phyloP scores from a whole-genome alignment of 2,797 vertebrate genomes.

The Pristis pectinata region DNA sequence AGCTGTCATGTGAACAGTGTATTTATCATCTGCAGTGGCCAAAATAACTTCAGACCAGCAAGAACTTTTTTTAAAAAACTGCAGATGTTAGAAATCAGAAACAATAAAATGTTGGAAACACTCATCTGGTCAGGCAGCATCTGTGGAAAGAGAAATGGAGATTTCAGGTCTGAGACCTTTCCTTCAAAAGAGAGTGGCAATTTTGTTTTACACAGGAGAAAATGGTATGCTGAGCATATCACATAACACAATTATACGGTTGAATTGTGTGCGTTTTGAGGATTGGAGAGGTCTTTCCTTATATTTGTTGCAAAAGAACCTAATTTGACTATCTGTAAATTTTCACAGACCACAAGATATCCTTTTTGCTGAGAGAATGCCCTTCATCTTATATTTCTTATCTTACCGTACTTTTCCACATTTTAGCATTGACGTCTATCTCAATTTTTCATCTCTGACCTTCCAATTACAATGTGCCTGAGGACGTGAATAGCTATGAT shows the following conservation, averaged over 20 bases:
- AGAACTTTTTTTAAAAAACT: not conserved
- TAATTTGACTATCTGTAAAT: not conserved
- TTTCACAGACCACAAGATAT: not conserved
- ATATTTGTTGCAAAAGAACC: not conserved
- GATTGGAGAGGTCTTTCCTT: not conserved
- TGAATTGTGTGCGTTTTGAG: not conserved
- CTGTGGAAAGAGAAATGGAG: too few relatives aligned
- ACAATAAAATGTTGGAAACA: too few relatives aligned
- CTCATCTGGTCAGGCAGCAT: too few relatives aligned
- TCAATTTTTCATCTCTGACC: constrained; percentile 23
- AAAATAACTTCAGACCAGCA: too few relatives aligned
- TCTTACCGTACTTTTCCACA: not conserved
- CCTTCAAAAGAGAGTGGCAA: not conserved
- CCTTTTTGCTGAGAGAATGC: not conserved
- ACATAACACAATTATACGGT: not conserved
- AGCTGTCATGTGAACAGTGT: not conserved
- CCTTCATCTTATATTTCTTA: not conserved
- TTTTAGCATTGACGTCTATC: not conserved
- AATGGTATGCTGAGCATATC: not conserved
- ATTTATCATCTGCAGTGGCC: not conserved
- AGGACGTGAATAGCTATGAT: not conserved
- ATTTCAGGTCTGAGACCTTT: too few relatives aligned
- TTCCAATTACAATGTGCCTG: constrained; percentile 23
- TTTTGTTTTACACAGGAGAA: not conserved
- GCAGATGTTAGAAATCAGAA: too few relatives aligned